These are phyloP conservation scores for Amazona guildingii DNA, from an alignment of 2,113 vertebrate species.

Conservation along the genomic window DNA sequence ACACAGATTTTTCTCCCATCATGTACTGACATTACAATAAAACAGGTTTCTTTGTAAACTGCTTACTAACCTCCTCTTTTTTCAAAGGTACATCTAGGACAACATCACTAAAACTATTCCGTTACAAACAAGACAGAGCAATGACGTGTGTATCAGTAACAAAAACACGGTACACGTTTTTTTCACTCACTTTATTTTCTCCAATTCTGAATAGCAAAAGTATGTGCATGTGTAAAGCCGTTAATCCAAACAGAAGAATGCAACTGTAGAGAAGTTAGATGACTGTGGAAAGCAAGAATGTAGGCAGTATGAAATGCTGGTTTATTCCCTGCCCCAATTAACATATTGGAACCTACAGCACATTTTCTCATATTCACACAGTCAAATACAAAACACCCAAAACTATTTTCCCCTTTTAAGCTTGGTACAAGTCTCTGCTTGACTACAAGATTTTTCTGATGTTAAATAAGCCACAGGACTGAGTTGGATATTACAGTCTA, in stretches of 20 bases:
- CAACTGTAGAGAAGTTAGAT: background rate
- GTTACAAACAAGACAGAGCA: background rate
- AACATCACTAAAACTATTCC: background rate
- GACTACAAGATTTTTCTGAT: background rate
- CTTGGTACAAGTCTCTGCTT: background rate
- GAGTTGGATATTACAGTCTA: background rate
- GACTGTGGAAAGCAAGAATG: background rate
- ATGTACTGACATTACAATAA: background rate
- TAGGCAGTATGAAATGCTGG: background rate
- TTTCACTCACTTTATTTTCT: background rate
- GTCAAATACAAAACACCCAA: background rate
- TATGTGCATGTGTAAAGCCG: background rate
- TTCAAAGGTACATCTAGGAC: background rate
- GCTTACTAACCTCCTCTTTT: background rate
- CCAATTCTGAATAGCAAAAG: background rate
- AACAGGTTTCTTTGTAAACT: background rate
- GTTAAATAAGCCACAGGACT: background rate
- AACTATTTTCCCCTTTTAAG: background rate
- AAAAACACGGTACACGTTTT: background rate
- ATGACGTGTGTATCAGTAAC: background rate
- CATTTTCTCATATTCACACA: background rate
- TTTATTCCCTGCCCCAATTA: background rate
- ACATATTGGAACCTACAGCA: background rate
- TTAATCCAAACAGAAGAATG: background rate
- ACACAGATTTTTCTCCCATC: background rate